Evolutionary conservation across 2,113 vertebrate genomes (phyloP), one percentile per base, ranked within the genome.

Genomic region (Erpornis zantholeuca): DNA sequence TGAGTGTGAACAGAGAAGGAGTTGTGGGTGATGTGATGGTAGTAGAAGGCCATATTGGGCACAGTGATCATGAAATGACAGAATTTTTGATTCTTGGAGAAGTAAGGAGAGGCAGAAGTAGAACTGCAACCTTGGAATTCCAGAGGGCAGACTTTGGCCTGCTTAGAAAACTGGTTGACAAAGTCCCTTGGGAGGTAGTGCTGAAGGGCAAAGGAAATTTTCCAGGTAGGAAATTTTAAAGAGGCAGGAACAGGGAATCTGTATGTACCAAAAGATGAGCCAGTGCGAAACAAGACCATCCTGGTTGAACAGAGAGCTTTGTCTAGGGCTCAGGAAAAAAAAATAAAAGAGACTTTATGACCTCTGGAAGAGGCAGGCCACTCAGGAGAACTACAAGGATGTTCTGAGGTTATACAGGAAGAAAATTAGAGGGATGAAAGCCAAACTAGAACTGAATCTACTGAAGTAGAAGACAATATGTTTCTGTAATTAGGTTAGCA

Each of bases 301-400:
- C 23, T 53, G 19, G 36, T 3, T 56, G 42, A 64, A 42, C 15
- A 47, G 47, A 66, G 21, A 35, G 6, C 27, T 76, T 76, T 59
- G 22, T 31, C 25, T 50, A 31, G 36, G 65, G 65, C 44, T 27
- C 0, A 0, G 10, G 25, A 4, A 4, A 9, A 38, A 61, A 61
- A 33, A 53, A 29, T 9, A 16, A 6, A 29, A 23, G 3, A 22
- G 8, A 13, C 5, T 44, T 57, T 44, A 33, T 7, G 9, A 36
- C 19, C 33, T 50, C 60, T 81, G 33, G 36, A 59, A 72, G 10
- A 12, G 59, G 10, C 36, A 65, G 18, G 22, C 27, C 12, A 24
- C 22, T 59, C 33, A 59, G 36, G 36, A 52, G 10, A 52, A 7
- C 33, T 65, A 57, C 22, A 31, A 81, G 18, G 22, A 15, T 27